Base-by-base conservation (phyloP, 2,797 vertebrate genomes). In the Esox lucius region DNA sequence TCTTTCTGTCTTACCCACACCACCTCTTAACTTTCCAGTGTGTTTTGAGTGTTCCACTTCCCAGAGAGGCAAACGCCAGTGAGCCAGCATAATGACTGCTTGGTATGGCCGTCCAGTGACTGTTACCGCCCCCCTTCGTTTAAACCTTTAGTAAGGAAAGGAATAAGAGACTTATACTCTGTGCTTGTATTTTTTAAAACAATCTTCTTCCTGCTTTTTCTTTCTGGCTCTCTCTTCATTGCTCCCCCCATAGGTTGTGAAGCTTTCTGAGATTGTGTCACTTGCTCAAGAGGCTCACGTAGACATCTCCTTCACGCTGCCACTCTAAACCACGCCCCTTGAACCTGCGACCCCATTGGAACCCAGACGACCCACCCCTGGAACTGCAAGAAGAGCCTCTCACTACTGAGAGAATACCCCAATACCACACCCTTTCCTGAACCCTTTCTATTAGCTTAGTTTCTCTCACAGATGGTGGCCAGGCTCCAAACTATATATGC, bases 241-340 rank as follows among this genome's bases (percentile, higher is more conserved):
- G 74, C 64, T 75, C n/a, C 5, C 42, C 53, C 69, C 75, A 5
- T 85, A 99, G 98, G 97, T 99, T 86, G 97, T 99, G 71, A 98
- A 97, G 85, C 96, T 99, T 76, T 99, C 98, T 84, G 97, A 98
- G 93, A 99, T 99, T 46, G 96, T 99, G 73, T 96, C 79, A 0
- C 88, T 99, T 92, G 98, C 97, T 46, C 99, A 98, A 82, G 94
- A 97, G 89, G 98, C 97, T 84, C 96, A 98, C 28, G 96, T 99
- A 87, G 97, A 98, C 88, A 97, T 99, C 88, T 97, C 97, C 89
- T 99, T 99, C 92, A 97, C 99, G 90, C 92, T 99, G 90, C 97
- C 98, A 75, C 96, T 98, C 91, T 98, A 94, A 95, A 78, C 71
- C 65, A 24, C 4, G 13, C 28, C 66, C 64, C 15, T 17, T 35